Base-by-base conservation (phyloP, 2,797 vertebrate species). In the Momotus momota region DNA sequence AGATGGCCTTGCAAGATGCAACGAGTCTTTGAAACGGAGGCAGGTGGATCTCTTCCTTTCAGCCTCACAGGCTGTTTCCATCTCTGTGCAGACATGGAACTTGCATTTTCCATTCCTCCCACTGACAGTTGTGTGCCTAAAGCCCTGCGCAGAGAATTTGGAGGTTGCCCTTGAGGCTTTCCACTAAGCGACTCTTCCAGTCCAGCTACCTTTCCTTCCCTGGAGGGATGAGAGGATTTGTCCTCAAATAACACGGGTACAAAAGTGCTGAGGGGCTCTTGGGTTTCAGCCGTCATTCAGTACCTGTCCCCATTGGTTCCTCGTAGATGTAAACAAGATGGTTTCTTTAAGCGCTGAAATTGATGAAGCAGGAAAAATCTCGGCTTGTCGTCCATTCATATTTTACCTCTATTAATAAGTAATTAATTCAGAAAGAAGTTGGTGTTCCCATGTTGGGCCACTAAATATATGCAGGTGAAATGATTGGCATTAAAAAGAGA, bases 331-430 rank as follows among this genome's bases (percentile, higher is more conserved):
- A 87, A 95, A 80, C 1, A 33, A 90, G 88, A 80, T 66, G 86
- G 55, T 82, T 88, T 64, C 88, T 95, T 88, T 90, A 66, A 95
- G 72, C 7, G 1, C 90, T 77, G 66, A 66, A 95, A 93, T 26
- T 87, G 90, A 86, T 91, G 88, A 90, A 94, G 88, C n/a, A 60
- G 61, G 74, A 92, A 90, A 79, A 88, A 94, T 81, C 52, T 72
- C 77, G 67, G 46, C 81, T 87, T 87, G 60, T 82, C 46, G 16
- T 91, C 94, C 60, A 0, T 91, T 95, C 65, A 75, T 94, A 82
- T 94, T 96, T 95, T 95, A 94, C 86, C 19, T 91, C 90, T 94
- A 93, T 96, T 96, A 96, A 92, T 94, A 92, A 93, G 93, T 92
- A 90, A 95, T 95, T 95, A 95, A 96, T 97, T 93, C 49, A 88